Evolutionary conservation across 2,113 vertebrate species (phyloP), one percentile per base, ranked within the genome.

Genomic region (Salvator merianae): DNA sequence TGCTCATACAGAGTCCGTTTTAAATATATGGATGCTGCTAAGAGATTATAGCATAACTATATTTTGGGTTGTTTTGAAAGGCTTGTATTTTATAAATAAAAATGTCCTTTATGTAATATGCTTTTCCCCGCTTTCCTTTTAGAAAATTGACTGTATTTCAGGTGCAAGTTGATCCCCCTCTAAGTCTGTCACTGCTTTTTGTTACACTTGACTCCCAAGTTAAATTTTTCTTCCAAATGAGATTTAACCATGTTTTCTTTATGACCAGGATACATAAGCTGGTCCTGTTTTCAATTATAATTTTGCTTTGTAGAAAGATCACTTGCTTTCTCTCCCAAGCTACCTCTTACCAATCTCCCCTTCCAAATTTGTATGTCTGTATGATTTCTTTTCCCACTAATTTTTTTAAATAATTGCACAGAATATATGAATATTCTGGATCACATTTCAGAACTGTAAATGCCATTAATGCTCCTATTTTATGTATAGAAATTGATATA

Each of bases 261-360:
- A 93, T 94, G 92, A 92, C 93, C 93, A 94, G 94, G 91, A 93
- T 94, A 91, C 93, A 93, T 92, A 95, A 95, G 79, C 94, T 96
- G 93, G 87, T 96, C 92, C 92, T 93, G 4, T 93, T 93, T 59
- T 93, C 92, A 90, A 91, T 94, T 91, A 92, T 91, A 71, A 88
- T 91, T 93, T 91, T 89, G 93, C 94, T 91, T 88, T 93, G 93
- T 92, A 90, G 91, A 91, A 89, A 93, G 91, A 93, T 91, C 93
- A 88, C 92, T 95, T 93, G 91, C 90, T 94, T 95, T 93, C 90
- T 93, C 88, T 95, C 96, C 96, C 95, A 90, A 96, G 94, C 97
- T 97, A 97, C 97, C 97, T 97, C 97, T 95, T 90, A 88, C 92
- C 90, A 85, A 91, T 88, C 90, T 94, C n/a, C 85, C 84, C 88